These are phyloP conservation scores for Grammomys dolichurus DNA, from an alignment of 2,113 vertebrate genomes.

Conservation along the genomic window DNA sequence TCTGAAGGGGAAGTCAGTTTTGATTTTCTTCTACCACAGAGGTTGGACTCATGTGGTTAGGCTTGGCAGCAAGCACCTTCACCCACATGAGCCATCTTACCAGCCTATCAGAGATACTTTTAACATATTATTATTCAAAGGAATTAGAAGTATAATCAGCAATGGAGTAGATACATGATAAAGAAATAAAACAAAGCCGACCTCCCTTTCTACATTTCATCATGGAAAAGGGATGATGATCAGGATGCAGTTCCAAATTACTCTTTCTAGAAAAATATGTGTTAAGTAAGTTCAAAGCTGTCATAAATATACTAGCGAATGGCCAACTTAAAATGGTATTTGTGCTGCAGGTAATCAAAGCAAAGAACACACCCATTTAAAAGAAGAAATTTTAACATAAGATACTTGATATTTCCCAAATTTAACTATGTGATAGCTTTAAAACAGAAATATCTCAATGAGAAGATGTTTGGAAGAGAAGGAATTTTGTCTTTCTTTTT, in stretches of 20 bases:
- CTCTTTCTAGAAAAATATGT: conserved; percentile 13
- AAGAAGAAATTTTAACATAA: conserved; percentile 33
- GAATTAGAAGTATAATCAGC: neutral
- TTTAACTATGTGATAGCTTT: conserved; percentile 4
- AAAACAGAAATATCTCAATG: conserved; percentile 28
- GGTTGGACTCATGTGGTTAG: neutral
- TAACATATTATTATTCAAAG: neutral
- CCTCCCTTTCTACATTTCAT: conserved; percentile 4
- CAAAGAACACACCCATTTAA: neutral
- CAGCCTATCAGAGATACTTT: neutral
- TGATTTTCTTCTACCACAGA: no score
- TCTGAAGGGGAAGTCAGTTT: neutral
- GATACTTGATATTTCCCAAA: conserved; percentile 30
- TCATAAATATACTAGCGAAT: neutral
- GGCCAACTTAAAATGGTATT: neutral
- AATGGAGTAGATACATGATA: conserved; percentile 2
- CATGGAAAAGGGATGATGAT: neutral
- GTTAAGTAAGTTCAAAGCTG: conserved; percentile 32
- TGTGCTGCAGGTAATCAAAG: conserved; percentile 39
- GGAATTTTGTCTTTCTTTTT: neutral
- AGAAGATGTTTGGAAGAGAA: neutral
- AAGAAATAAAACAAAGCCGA: conserved; percentile 3
- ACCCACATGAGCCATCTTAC: neutral
- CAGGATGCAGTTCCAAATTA: conserved; percentile 42
- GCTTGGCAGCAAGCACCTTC: neutral